Base-by-base conservation (phyloP, 2,888 invertebrate species). In the Melanostoma mellinum region DNA sequence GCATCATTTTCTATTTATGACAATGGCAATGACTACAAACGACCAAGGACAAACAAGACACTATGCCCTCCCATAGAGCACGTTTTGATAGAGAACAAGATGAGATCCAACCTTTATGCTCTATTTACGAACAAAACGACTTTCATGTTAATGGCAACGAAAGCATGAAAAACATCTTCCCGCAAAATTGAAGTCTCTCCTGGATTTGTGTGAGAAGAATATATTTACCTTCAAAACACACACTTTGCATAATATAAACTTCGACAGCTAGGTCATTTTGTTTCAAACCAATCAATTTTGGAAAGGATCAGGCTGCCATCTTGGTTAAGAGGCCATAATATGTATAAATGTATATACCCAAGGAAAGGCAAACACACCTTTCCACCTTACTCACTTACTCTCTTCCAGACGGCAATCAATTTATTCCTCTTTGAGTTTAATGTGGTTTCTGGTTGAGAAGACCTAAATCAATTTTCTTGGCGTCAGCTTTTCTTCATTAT, bases 391-490 rank as follows among this genome's bases (percentile, higher is more conserved):
- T 60, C 4, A n/a, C 9, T n/a, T n/a, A n/a, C 35, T n/a, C 52
- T 52, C n/a, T 1, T 9, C 9, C 20, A 52, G 38, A 36, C 63
- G 20, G 35, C 53, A 52, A 78, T 30, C 52, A 58, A 63, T 65
- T 50, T 36, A 58, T 58, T 30, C 65, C 40, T 61, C 9, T 10
- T 10, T 40, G 36, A 56, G 42, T 36, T 68, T 63, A 63, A 56
- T 74, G 63, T 74, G 63, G 61, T 63, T 79, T 65, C 56, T 63
- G 56, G 61, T 69, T 63, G 48, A 58, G 53, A 63, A 52, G 76
- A 71, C 32, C 40, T 65, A 60, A 67, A 77, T 77, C 77, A 77
- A 82, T 82, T 82, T 72, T 50, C 77, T 60, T 68, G 81, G 81
- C 81, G 72, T 73, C 72, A 61, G 60, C 52, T 35, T 68, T 74